Evolutionary conservation across 2,113 vertebrate species (phyloP), one percentile per base, ranked within the genome.

Genomic region (Percina caprodes): DNA sequence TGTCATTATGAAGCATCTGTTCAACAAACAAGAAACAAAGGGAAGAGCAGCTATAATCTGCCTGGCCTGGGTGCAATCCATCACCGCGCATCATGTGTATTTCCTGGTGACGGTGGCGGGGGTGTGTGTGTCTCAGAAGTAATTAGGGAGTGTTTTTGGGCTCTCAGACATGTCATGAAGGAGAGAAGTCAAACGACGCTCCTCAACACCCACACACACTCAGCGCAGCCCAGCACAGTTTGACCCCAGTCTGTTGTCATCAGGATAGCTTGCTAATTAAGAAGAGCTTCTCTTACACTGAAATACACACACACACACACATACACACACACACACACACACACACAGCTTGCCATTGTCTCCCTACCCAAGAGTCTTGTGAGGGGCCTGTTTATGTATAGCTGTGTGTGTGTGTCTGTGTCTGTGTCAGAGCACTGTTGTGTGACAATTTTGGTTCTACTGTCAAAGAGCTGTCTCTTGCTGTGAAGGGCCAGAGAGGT

Each of bases 241-340:
- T 90, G 88, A 90, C 88, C 91, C 73, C 26, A 18, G 84, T 86
- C 86, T 87, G 82, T 79, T 91, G 89, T 80, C 88, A 92, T 88
- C 83, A 87, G 85, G 74, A 85, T 86, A 79, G 71, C 77, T 83
- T 16, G 58, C 79, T 89, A 90, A 92, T 92, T 91, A 91, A 89
- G 80, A 87, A 62, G 74, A 79, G 71, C 80, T 80, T 52, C 82
- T 68, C 73, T 58, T 62, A 56, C 54, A 72, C 65, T 52, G 67
- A 81, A 49, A 83, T 58, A 76, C 79, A 79, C 78, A 54, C 58
- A 76, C 59, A 67, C 71, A 77, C 56, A 72, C 73, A 72, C 23
- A 30, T 23, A 13, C 49, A 14, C 6, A 9, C 9, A 49, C 23
- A 49, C 23, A n/a, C 33, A 5, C 33, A 35, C 70, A 15, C 73